phyloP scores from a whole-genome alignment of 1,140 invertebrate genomes.

The Dendroctonus ponderosae region DNA sequence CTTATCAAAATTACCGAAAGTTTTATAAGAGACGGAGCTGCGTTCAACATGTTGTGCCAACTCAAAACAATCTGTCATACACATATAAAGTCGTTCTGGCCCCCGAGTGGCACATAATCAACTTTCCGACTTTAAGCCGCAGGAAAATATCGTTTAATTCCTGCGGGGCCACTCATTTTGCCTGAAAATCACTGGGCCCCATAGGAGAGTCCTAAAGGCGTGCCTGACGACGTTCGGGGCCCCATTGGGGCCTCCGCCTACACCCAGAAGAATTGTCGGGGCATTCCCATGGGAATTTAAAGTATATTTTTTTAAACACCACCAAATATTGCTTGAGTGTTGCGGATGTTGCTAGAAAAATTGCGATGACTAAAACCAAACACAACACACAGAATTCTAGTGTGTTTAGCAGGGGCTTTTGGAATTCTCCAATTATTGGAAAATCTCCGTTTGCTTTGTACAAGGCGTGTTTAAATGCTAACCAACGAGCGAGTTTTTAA shows the following conservation, averaged over 20 bases:
- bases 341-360: too few relatives aligned
- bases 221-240: conserved; percentile 9
- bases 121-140: conserved; percentile 17
- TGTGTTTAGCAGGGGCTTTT: too few relatives aligned
- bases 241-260: conserved; percentile 34
- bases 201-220: conserved; percentile 9
- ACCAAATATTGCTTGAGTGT: background rate
- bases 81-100: background rate
- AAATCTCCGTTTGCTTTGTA: too few relatives aligned
- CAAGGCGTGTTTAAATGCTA: too few relatives aligned
- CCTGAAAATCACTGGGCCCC: conserved; percentile 25
- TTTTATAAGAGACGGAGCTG: too few relatives aligned
- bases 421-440: too few relatives aligned
- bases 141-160: conserved; percentile 31
- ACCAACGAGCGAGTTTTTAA: too few relatives aligned
- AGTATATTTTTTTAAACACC: conserved; percentile 30
- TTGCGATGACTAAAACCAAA: too few relatives aligned
- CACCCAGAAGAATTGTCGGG: conserved; percentile 47
- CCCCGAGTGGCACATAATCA: conserved; percentile 25
- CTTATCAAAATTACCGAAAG: too few relatives aligned
- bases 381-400: too few relatives aligned
- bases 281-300: conserved; percentile 51
- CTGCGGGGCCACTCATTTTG: conserved; percentile 25
- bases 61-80: too few relatives aligned
- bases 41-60: too few relatives aligned